Conservation (phyloP, 2,113 vertebrate species). For the Anguilla japonica region DNA sequence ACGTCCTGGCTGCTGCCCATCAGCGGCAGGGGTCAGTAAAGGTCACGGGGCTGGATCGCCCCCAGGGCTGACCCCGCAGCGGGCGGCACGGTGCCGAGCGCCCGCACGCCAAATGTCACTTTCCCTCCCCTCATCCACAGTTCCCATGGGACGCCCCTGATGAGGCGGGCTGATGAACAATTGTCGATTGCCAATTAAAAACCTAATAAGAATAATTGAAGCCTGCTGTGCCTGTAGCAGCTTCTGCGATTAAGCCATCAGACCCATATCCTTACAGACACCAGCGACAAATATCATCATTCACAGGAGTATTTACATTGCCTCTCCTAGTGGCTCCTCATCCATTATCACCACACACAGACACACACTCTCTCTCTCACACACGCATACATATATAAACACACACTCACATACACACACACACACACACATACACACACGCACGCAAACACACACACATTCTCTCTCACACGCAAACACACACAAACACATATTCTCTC, state of each 20-base stretch:
- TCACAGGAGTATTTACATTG: conserved; percentile 41
- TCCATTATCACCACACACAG: conserved; percentile 8
- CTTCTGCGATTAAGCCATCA: conserved; percentile 63
- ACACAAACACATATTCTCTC: too few relatives aligned
- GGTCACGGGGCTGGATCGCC: neutral
- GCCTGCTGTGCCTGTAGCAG: conserved; percentile 55
- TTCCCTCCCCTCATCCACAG: conserved; percentile 62
- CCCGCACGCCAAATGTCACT: conserved; percentile 48
- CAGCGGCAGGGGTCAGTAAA: neutral
- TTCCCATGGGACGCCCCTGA: conserved; percentile 63
- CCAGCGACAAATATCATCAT: conserved; percentile 53
- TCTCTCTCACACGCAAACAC: too few relatives aligned
- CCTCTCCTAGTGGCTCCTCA: conserved; percentile 23
- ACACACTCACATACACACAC: neutral
- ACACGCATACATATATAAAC: neutral
- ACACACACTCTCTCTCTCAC: neutral
- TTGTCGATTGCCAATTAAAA: conserved; percentile 63
- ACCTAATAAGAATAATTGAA: conserved; percentile 51
- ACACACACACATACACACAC: neutral
- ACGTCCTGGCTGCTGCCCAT: neutral
- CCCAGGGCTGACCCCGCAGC: neutral
- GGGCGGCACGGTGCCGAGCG: neutral
- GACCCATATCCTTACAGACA: conserved; percentile 51
- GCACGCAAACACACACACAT: neutral
- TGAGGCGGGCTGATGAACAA: conserved; percentile 66